Percentiles rank a stretch among this genome's conserved stretches.
Evolutionary conservation across 1,140 invertebrate species (phyloP).

Genomic region (Zophobas morio): DNA sequence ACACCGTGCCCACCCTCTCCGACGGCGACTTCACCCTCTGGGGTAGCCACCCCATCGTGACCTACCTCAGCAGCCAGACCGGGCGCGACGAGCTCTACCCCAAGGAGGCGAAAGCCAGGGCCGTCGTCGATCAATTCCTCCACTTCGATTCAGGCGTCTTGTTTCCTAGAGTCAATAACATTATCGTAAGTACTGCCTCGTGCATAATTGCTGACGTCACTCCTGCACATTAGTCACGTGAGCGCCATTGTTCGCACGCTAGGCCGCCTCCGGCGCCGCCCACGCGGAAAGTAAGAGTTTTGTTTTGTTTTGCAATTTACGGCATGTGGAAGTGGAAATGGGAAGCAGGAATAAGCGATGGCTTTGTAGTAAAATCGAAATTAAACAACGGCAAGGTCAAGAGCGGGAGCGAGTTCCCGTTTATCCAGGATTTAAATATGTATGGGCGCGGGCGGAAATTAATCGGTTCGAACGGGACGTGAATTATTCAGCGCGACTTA

Average conservation of each 20-base stretch:
- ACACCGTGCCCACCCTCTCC: constrained; percentile 77
- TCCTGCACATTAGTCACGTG: constrained; percentile 27
- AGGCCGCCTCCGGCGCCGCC: neutral
- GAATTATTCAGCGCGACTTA: neutral
- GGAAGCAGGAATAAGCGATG: too few relatives aligned
- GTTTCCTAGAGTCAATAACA: constrained; percentile 60
- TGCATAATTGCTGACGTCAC: constrained; percentile 14
- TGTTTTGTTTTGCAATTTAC: too few relatives aligned
- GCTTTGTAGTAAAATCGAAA: too few relatives aligned
- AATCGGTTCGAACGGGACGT: too few relatives aligned
- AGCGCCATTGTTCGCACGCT: constrained; percentile 4
- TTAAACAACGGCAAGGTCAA: too few relatives aligned
- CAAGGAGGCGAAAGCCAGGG: constrained; percentile 70
- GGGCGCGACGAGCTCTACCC: constrained; percentile 72
- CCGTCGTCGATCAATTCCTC: constrained; percentile 72
- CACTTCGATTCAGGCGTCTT: constrained; percentile 73
- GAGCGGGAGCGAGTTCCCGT: too few relatives aligned
- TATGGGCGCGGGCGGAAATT: too few relatives aligned
- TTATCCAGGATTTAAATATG: too few relatives aligned
- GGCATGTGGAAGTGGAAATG: too few relatives aligned
- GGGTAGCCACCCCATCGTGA: constrained; percentile 74
- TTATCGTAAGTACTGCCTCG: constrained; percentile 38
- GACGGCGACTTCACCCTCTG: constrained; percentile 74
- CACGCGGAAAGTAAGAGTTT: neutral
- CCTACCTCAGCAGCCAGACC: constrained; percentile 73